Evolutionary conservation across 2,888 invertebrate genomes (phyloP).

Genomic region (Dromius quadrimaculatus): DNA sequence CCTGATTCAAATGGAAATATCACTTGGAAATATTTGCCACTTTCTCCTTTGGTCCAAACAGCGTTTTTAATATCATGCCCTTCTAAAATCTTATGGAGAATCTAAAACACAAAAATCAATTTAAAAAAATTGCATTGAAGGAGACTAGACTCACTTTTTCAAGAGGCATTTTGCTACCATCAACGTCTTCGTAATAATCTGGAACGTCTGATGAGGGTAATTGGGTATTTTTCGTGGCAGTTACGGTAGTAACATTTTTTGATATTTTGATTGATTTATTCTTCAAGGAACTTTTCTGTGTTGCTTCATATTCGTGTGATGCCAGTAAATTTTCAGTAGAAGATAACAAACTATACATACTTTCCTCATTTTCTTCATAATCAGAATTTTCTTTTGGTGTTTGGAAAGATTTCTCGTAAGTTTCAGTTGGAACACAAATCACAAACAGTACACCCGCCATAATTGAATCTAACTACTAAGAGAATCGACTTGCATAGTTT

Average conservation of each 20-base stretch:
- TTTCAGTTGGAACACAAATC: slow-evolving; percentile 70
- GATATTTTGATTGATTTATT: slow-evolving; percentile 2
- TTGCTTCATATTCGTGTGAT: neutral
- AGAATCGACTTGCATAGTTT: too few relatives aligned
- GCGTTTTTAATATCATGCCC: slow-evolving; percentile 70
- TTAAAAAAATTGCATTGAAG: neutral
- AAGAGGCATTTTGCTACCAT: slow-evolving; percentile 25
- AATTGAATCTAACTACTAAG: slow-evolving; percentile 1
- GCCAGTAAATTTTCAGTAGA: slow-evolving; percentile 26
- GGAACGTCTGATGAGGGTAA: slow-evolving; percentile 2
- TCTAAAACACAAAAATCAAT: slow-evolving; percentile 60
- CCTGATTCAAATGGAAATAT: slow-evolving; percentile 73
- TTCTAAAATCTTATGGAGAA: slow-evolving; percentile 69
- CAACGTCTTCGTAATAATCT: slow-evolving; percentile 15
- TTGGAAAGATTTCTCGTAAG: slow-evolving; percentile 65
- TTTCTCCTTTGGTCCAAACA: slow-evolving; percentile 70
- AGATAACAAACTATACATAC: neutral
- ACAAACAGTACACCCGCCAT: slow-evolving; percentile 73
- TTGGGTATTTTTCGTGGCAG: neutral
- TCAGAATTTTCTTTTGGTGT: slow-evolving; percentile 16
- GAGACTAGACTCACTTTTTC: slow-evolving; percentile 41
- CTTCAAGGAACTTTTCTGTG: neutral
- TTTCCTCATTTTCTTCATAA: neutral
- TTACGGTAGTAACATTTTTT: neutral
- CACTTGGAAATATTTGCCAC: slow-evolving; percentile 70